Evolutionary conservation across 2,888 invertebrate genomes (phyloP), one percentile per base, ranked within the genome.

Genomic region (Nephrotoma flavescens): DNA sequence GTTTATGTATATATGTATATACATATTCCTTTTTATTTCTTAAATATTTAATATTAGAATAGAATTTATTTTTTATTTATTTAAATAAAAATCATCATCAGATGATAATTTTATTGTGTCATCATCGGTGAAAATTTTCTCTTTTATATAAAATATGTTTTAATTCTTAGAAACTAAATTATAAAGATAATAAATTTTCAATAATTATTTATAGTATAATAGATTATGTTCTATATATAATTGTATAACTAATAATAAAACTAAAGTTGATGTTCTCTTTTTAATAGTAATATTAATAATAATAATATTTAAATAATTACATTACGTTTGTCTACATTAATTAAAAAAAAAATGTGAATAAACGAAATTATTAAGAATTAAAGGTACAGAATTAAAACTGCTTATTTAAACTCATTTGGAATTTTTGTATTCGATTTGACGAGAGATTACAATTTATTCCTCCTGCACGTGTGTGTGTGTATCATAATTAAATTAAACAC

Each of bases 71-170:
- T 42, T 84, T 84, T 84, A 42, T 84, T 84, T 42, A 84, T 84
- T 84, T 84, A 42, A 84, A 42, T 84, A 84, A 41, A 84, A 84
- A 84, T 84, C 84, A 84, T 84, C 84, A 84, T 83, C n/a, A 83
- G 31, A 41, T 84, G 15, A 84, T 84, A 84, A 71, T 84, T 41
- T 84, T 84, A 42, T 42, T 84, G 84, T 84, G 42, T 84, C 84
- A 84, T 84, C 42, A 84, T 84, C 84, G 84, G 42, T 84, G 84
- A 84, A 84, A 42, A 42, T 84, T 83, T 19, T 44, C 44, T 84
- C 12, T 84, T 84, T 84, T 84, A 84, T 84, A 84, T 84, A 84
- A 84, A 84, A 84, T 84, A 84, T 84, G 84, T 84, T 84, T 84
- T 42, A 42, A 84, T 84, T 84, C 84, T 15, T 84, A 42, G 15